phyloP scores from a whole-genome alignment of 2,888 invertebrate genomes.

The Oxycera nigricornis region DNA sequence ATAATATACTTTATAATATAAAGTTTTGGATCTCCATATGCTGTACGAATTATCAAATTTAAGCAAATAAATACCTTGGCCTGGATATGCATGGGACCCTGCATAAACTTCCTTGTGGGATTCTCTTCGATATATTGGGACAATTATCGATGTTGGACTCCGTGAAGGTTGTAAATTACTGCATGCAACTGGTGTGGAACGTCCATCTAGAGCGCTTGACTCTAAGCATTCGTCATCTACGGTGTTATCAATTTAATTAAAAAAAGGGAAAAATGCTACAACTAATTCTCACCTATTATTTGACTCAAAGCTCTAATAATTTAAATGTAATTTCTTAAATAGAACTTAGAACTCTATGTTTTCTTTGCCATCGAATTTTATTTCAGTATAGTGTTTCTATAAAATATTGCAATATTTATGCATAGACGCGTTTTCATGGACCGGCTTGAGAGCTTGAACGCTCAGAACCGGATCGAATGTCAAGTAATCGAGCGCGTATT shows the following conservation, averaged over 20 bases:
- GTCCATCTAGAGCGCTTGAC: neutral
- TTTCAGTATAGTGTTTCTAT: no score
- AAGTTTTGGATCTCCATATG: conserved; percentile 97
- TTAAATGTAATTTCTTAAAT: neutral
- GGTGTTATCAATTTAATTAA: neutral
- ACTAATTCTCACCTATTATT: neutral
- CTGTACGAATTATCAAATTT: conserved; percentile 99
- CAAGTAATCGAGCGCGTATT: no score
- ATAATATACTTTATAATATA: conserved; percentile 98
- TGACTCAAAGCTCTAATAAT: neutral
- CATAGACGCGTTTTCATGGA: no score
- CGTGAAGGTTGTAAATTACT: no score
- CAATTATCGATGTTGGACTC: conserved; percentile 75
- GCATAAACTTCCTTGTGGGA: conserved; percentile 97
- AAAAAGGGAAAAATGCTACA: neutral
- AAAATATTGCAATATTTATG: no score
- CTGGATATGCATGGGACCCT: conserved; percentile 97
- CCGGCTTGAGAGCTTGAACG: no score
- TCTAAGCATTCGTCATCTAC: neutral
- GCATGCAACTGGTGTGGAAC: neutral
- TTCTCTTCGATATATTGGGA: conserved; percentile 94
- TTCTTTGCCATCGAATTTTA: no score
- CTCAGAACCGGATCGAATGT: no score
- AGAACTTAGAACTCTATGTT: no score
- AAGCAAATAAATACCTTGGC: conserved; percentile 94